A percentile compares a stretch with the other conserved stretches of the same genome.
These are phyloP conservation scores for Allacma fusca DNA, from an alignment of 2,888 invertebrate genomes.

Conservation along the genomic window DNA sequence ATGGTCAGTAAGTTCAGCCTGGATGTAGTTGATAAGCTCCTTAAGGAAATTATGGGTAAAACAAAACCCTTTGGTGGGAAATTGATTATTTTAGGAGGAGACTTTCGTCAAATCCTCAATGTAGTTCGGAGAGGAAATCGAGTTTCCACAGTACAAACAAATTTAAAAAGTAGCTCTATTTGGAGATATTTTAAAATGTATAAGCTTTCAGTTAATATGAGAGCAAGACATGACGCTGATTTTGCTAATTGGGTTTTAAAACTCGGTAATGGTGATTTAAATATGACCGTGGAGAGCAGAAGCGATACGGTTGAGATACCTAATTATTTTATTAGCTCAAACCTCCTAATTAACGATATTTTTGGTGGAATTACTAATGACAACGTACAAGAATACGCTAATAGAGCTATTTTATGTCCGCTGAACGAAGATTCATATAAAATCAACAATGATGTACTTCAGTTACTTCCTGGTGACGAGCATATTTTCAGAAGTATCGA, in stretches of 20 bases:
- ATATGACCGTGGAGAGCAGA: neutral
- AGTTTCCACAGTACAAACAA: constrained; percentile 39
- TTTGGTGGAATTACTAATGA: neutral
- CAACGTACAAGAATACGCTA: neutral
- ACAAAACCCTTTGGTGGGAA: too few species aligned
- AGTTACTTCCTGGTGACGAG: neutral
- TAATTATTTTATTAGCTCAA: neutral
- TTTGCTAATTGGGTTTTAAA: constrained; percentile 36
- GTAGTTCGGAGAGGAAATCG: constrained; percentile 44
- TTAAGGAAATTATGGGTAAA: too few species aligned
- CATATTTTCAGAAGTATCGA: constrained; percentile 20
- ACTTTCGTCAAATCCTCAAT: constrained; percentile 54
- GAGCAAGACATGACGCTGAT: constrained; percentile 29
- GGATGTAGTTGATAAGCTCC: constrained; percentile 46
- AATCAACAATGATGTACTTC: constrained; percentile 34
- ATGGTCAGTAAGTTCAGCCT: constrained; percentile 37
- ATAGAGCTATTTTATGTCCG: constrained; percentile 38
- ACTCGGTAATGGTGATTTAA: constrained; percentile 36
- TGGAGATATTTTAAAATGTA: constrained; percentile 46
- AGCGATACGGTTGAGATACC: constrained; percentile 27
- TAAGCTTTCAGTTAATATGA: constrained; percentile 47
- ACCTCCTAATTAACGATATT: neutral
- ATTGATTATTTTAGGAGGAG: constrained; percentile 53
- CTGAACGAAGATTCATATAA: constrained; percentile 34
- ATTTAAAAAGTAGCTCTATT: constrained; percentile 37